Percentiles rank a stretch among this genome's conserved stretches.
phyloP scores from a whole-genome alignment of 30 jellyfish, hydroid and myxozoan species.

The Nemopilema nomurai region DNA sequence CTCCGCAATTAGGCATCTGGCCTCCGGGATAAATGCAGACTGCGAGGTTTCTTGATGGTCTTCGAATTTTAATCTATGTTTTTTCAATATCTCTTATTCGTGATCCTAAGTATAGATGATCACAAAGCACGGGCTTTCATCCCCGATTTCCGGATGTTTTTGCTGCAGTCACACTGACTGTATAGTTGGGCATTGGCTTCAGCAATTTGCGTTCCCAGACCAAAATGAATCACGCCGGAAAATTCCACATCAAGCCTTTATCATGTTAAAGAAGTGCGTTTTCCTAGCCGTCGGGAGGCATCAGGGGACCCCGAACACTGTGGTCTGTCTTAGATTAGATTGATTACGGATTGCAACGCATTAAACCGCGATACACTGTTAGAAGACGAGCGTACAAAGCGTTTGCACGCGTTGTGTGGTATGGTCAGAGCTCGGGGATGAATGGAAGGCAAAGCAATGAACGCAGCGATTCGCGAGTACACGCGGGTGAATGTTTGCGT shows the following conservation, averaged over 20 bases:
- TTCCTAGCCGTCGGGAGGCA: not conserved
- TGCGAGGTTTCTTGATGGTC: not conserved
- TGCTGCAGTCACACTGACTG: not conserved
- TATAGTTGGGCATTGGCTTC: not conserved
- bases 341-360: too few relatives aligned
- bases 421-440: too few relatives aligned
- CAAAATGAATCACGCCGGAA: not conserved
- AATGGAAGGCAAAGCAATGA: too few relatives aligned
- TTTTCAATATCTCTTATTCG: slow-evolving; percentile 27
- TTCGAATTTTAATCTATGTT: not conserved
- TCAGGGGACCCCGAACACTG: not conserved
- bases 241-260: not conserved
- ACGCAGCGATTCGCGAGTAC: too few relatives aligned
- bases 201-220: not conserved
- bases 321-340: too few relatives aligned
- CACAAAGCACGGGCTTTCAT: not conserved
- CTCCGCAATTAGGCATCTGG: not conserved
- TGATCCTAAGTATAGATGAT: not conserved
- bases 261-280: not conserved
- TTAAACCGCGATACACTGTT: too few relatives aligned
- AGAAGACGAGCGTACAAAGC: too few relatives aligned
- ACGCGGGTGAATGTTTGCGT: too few relatives aligned
- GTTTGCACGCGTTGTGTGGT: too few relatives aligned
- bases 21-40: not conserved
- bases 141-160: slow-evolving; percentile 26